Percentiles rank a stretch among this genome's conserved stretches.
phyloP scores from a whole-genome alignment of 2,888 invertebrate genomes.

The Dendrolimus pini region DNA sequence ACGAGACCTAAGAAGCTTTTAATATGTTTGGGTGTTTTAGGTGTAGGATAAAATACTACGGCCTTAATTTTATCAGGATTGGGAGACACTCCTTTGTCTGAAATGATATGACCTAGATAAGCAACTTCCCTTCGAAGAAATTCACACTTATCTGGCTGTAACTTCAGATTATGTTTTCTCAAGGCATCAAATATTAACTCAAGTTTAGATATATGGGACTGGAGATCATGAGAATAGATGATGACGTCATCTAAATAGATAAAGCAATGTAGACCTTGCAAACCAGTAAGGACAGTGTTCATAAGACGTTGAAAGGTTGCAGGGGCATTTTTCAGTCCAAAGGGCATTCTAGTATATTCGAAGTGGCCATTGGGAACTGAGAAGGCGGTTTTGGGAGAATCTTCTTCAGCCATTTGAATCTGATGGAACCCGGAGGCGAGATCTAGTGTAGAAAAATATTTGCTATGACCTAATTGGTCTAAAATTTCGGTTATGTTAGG shows the following conservation, averaged over 20 bases:
- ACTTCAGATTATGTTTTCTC: constrained; percentile 4
- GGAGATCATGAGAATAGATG: too few species aligned
- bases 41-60: constrained; percentile 7
- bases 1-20: constrained; percentile 12
- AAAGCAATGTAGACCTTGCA: background rate
- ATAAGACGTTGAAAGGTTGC: constrained; percentile 8
- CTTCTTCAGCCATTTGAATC: constrained; percentile 23
- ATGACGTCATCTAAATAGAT: too few species aligned
- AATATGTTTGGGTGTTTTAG: constrained; percentile 9
- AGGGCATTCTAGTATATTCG: constrained; percentile 35
- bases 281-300: too few species aligned
- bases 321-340: too few species aligned
- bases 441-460: constrained; percentile 22
- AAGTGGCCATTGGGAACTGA: constrained; percentile 37
- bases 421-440: constrained; percentile 17
- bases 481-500: too few species aligned
- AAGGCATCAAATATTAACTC: too few species aligned
- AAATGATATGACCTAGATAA: constrained; percentile 5
- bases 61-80: constrained; percentile 4
- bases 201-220: too few species aligned
- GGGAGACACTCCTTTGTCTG: constrained; percentile 6
- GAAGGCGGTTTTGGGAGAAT: constrained; percentile 34
- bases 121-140: constrained; percentile 7
- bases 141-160: too few species aligned
- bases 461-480: too few species aligned